phyloP scores from a whole-genome alignment of 2,797 vertebrate species.

The Peromyscus nudipes region DNA sequence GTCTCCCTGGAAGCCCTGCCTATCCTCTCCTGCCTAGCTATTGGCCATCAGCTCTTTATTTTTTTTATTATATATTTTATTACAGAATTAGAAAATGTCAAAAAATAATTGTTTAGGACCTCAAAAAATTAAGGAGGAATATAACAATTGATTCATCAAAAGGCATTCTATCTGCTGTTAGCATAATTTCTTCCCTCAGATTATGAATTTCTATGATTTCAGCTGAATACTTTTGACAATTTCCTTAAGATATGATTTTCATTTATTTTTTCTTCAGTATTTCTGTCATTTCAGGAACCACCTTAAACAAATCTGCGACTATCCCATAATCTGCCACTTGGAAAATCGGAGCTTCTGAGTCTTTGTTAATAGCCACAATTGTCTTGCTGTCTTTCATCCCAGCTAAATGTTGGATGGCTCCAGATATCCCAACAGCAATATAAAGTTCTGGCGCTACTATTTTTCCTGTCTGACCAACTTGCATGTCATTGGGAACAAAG shows the following conservation, averaged over 20 bases:
- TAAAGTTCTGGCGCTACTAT: conserved; percentile 99
- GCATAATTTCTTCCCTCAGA: not conserved
- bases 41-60: too few species aligned
- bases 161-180: conserved; percentile 51
- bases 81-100: conserved; percentile 78
- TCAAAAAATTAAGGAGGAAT: conserved; percentile 72
- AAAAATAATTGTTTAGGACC: conserved; percentile 68
- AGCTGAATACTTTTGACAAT: conserved; percentile 5
- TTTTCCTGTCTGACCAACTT: conserved; percentile 99
- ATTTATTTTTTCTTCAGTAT: conserved; percentile 91
- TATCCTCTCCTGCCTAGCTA: not conserved
- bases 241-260: not conserved
- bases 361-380: too few species aligned
- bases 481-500: conserved; percentile 98
- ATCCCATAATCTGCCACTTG: too few species aligned
- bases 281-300: conserved; percentile 96
- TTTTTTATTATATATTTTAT: conserved; percentile 82
- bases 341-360: too few species aligned
- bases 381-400: conserved; percentile 99
- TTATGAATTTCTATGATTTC: conserved; percentile 21
- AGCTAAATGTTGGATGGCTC: conserved; percentile 98
- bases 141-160: conserved; percentile 56
- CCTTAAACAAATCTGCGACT: too few species aligned
- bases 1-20: not conserved
- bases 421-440: conserved; percentile 98